Conservation (phyloP, 2,888 invertebrate species). For the Lochmaea crataegi region DNA sequence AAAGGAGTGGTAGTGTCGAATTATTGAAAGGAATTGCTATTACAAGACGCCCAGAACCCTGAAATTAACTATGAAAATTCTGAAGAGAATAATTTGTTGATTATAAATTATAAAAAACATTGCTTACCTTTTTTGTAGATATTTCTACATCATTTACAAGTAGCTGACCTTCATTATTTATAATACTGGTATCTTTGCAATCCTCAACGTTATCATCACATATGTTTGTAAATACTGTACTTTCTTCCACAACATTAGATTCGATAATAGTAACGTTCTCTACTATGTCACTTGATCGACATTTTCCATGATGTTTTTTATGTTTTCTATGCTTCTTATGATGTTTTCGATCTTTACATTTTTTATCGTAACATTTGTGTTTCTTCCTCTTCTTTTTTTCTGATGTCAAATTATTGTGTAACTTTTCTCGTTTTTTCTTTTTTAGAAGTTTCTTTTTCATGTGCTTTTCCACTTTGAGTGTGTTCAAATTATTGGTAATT, state of each 20-base stretch:
- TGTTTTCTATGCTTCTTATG: slow-evolving; percentile 85
- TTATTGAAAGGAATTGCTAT: no score
- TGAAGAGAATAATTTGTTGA: no score
- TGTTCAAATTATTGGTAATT: slow-evolving; percentile 45
- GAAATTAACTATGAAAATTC: no score
- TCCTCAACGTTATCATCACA: slow-evolving; percentile 30
- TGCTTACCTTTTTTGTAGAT: slow-evolving; percentile 53
- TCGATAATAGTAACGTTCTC: slow-evolving; percentile 34
- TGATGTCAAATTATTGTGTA: slow-evolving; percentile 66
- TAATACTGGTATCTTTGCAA: slow-evolving; percentile 46
- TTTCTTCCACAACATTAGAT: slow-evolving; percentile 42
- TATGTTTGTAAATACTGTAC: slow-evolving; percentile 42
- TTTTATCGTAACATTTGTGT: slow-evolving; percentile 76
- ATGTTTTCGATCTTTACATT: slow-evolving; percentile 79
- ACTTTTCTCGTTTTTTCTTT: slow-evolving; percentile 76
- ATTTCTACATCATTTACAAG: slow-evolving; percentile 62
- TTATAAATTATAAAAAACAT: neutral
- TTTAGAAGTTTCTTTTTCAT: slow-evolving; percentile 76
- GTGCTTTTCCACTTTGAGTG: slow-evolving; percentile 63
- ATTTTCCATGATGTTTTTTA: slow-evolving; percentile 78
- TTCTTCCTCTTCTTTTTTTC: slow-evolving; percentile 74
- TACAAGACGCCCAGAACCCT: no score
- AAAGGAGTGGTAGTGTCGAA: no score
- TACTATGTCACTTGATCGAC: slow-evolving; percentile 51
- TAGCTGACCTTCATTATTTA: slow-evolving; percentile 59